Conservation (phyloP, 2,113 vertebrate species). For the Anguilla japonica region DNA sequence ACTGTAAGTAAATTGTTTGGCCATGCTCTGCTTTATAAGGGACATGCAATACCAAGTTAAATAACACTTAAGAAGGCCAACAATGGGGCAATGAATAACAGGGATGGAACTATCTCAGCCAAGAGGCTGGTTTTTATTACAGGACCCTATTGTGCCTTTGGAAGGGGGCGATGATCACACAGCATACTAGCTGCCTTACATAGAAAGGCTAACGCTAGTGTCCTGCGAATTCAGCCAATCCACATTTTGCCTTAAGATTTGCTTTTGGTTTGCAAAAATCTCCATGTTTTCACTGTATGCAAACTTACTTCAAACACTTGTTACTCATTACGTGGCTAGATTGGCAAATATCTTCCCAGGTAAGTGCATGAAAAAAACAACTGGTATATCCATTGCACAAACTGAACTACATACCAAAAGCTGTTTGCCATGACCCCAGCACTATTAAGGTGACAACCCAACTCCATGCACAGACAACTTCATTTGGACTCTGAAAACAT, state of each 20-base stretch:
- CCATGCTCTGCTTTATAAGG: constrained; percentile 39
- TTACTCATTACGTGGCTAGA: not conserved
- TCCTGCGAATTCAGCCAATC: not conserved
- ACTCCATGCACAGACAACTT: not conserved
- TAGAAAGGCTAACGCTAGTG: not conserved
- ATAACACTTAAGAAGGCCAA: constrained; percentile 15
- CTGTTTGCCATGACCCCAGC: not conserved
- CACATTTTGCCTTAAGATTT: not conserved
- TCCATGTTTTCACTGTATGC: not conserved
- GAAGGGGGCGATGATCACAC: not conserved
- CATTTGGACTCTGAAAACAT: not conserved
- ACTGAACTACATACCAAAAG: not conserved
- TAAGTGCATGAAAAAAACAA: not conserved
- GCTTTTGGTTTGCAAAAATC: not conserved
- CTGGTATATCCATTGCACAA: not conserved
- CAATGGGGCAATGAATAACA: constrained; percentile 25
- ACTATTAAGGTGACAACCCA: not conserved
- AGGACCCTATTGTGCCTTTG: not conserved
- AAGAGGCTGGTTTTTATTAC: not conserved
- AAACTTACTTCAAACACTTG: not conserved
- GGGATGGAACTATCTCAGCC: constrained; percentile 11
- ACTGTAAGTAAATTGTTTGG: constrained; percentile 46
- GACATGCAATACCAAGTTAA: constrained; percentile 42
- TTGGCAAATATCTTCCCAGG: not conserved
- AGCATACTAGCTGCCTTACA: not conserved